Base-by-base conservation (phyloP, 1,140 invertebrate genomes). In the Pectinophora gossypiella region DNA sequence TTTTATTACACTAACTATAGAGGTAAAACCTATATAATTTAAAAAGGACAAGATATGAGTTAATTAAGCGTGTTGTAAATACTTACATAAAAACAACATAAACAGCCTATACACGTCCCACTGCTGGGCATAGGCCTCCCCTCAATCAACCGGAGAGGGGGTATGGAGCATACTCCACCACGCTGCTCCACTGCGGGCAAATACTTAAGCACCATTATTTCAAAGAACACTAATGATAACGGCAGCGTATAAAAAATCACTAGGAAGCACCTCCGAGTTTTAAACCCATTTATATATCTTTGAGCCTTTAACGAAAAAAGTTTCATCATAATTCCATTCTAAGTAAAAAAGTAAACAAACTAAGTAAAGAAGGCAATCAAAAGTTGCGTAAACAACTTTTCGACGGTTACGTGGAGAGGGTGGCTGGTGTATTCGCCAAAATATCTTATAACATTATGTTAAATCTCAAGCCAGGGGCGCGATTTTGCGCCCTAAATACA, bases 381-480 rank as follows among this genome's bases (percentile, higher is more conserved):
- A 81, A 82, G 67, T 82, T 77, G 61, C 51, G 61, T 76, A 77
- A 82, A 74, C 68, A 76, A 73, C 69, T 75, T 77, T 69, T 64
- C 56, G 65, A 56, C 61, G 66, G 58, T 77, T 71, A 69, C 53
- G 60, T 64, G 59, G 63, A 69, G 60, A 56, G 51, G 59, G 61
- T 53, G 46, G 40, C 19, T n/a, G n/a, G n/a, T n/a, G 46, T 36
- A 42, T 56, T 55, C 54, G 44, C 22, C 35, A 42, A 61, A 72
- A 67, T 64, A 64, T 58, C 54, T 60, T 61, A 62, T 51, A 63
- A 64, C 62, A 62, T 71, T 68, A 64, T 64, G 59, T 61, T 54
- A 61, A 61, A 62, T 55, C 59, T 59, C 23, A 27, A 48, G 43
- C 47, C 48, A 46, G 35, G 19, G 19, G 50, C 15, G 50, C 56